Evolutionary conservation across 2,113 vertebrate genomes (phyloP), one percentile per base, ranked within the genome.

Genomic region (Euleptes europaea): DNA sequence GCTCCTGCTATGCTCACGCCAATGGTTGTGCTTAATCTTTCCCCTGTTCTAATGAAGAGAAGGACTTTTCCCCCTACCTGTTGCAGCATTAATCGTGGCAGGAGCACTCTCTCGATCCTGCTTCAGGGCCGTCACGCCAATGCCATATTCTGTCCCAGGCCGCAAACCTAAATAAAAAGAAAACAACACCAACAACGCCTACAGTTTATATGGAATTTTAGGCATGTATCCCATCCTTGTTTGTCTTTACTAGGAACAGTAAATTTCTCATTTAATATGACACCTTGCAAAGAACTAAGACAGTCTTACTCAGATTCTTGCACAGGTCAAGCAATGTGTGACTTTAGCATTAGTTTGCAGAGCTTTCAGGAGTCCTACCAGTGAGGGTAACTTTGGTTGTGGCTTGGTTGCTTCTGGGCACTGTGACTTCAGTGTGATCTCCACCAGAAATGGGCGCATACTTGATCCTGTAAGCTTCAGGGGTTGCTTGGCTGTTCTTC

Each of bases 81-180:
- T 99, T 81, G 98, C 98, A 6, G 97, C 97, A 0, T 99, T 99
- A 89, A 98, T 98, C 72, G 98, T 99, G 0, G 98, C 95, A 0
- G 99, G 98, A 69, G 96, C 88, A 14, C 99, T 99, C 94, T 99
- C 99, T 79, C 95, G 97, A 93, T 98, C 97, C 0, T 96, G 96
- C 90, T 97, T 99, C 85, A 99, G 97, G 0, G 98, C 98, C 0
- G 98, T 99, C 90, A 99, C 97, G 28, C 98, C 98, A 94, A 99
- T 98, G 21, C 98, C 98, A 4, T 99, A 99, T 89, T 99, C 99
- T 1, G 97, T 98, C 75, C 98, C 98, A 0, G 99, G 98, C 84
- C 96, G 97, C 91, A 99, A 94, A 90, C 97, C 99, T 99, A 51
- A 2, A 72, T 66, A 83, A 84, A 7, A 35, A 57, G 47, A 67